These are phyloP conservation scores for Dasyprocta punctata DNA, from an alignment of 2,113 vertebrate species.

Conservation along the genomic window DNA sequence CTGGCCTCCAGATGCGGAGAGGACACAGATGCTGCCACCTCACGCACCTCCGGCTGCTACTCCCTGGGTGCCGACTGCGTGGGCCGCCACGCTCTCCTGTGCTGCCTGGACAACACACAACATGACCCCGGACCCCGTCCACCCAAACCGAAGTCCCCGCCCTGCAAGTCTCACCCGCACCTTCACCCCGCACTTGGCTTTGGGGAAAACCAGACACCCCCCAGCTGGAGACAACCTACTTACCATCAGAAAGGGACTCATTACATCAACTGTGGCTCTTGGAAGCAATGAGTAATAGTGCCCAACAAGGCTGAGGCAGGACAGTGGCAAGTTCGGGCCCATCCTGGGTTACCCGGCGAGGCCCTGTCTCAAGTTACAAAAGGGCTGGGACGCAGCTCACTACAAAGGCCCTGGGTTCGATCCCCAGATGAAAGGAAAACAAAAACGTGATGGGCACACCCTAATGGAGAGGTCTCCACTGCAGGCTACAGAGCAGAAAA, in stretches of 20 bases:
- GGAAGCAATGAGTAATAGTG: not conserved
- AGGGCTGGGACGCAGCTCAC: not conserved
- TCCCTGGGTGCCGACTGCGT: fast-evolving
- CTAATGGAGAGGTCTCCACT: not conserved
- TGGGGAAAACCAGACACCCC: not conserved
- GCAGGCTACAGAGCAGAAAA: not conserved
- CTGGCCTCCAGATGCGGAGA: not conserved
- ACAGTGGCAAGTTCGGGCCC: not conserved
- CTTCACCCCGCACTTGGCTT: not conserved
- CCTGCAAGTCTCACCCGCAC: not conserved
- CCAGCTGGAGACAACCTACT: not conserved
- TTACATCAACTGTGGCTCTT: not conserved
- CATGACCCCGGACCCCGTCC: not conserved
- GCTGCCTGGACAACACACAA: not conserved
- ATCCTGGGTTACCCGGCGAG: not conserved
- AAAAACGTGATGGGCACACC: not conserved
- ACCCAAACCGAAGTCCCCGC: not conserved
- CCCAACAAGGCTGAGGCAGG: not conserved
- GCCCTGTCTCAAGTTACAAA: not conserved
- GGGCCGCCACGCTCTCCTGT: not conserved
- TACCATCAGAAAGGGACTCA: not conserved
- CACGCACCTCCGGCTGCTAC: not conserved
- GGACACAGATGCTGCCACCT: fast-evolving
- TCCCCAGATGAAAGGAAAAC: not conserved
- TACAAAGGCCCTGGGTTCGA: not conserved